These are phyloP conservation scores for Lanius collurio DNA, from an alignment of 2,113 vertebrate genomes.

Conservation along the genomic window DNA sequence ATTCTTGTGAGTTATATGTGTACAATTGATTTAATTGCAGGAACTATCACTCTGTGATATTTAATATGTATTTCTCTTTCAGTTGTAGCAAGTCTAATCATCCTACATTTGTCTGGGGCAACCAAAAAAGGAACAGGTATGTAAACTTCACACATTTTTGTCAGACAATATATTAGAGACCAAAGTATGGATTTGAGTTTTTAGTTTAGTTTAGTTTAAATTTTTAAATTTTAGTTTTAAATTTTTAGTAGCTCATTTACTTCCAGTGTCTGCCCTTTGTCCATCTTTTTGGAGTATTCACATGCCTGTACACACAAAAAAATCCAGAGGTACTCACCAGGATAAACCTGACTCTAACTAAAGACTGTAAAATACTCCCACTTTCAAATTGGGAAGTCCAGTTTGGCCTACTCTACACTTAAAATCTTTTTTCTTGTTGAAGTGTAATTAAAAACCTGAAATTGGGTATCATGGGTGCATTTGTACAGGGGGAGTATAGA, in stretches of 20 bases:
- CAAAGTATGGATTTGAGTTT: not conserved
- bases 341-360: not conserved
- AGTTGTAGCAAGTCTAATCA: constrained; percentile 99
- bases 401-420: not conserved
- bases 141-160: constrained; percentile 36
- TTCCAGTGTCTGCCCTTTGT: not conserved
- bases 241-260: not conserved
- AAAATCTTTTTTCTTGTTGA: not conserved
- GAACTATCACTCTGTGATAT: not conserved
- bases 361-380: not conserved
- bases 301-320: not conserved
- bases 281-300: not conserved
- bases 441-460: not conserved
- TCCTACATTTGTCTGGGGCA: constrained; percentile 93
- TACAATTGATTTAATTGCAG: not conserved
- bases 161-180: not conserved
- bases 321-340: not conserved
- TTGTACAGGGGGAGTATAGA: not conserved
- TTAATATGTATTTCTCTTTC: constrained; percentile 70
- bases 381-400: not conserved
- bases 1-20: not conserved
- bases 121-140: constrained; percentile 97
- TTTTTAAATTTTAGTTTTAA: not conserved
- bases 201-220: not conserved
- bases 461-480: not conserved